Evolutionary conservation across 2,888 invertebrate genomes (phyloP).

Genomic region (Hyalella azteca): DNA sequence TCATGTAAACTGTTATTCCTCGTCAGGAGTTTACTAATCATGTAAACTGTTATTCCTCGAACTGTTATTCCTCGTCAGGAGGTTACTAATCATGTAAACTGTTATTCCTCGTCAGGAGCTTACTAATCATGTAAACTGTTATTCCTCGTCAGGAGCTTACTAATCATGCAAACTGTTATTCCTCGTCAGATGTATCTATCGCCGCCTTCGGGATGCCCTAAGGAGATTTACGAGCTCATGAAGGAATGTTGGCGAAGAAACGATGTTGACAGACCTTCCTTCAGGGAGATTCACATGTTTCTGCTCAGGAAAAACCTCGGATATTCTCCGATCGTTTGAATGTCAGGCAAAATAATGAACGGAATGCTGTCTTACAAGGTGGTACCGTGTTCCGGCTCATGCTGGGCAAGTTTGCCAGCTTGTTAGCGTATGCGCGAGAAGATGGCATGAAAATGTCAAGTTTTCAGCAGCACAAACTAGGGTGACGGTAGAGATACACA

Average conservation of each 20-base stretch:
- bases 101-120: no score
- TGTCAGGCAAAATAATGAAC: not conserved
- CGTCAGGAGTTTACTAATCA: constrained; percentile 65
- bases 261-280: constrained; percentile 80
- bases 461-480: no score
- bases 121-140: no score
- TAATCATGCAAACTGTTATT: not conserved
- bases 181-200: constrained; percentile 69
- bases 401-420: no score
- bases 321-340: constrained; percentile 55
- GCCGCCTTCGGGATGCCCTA: constrained; percentile 78
- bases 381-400: not conserved
- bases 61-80: constrained; percentile 63
- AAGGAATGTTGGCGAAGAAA: constrained; percentile 88
- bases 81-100: no score
- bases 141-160: no score
- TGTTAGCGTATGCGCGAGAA: no score
- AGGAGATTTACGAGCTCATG: constrained; percentile 90
- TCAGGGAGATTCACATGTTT: constrained; percentile 86
- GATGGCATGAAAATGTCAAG: no score
- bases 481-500: no score
- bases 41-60: no score
- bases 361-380: not conserved
- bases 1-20: constrained; percentile 23
- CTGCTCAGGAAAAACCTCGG: constrained; percentile 75